phyloP scores from a whole-genome alignment of 2,113 vertebrate species.

The Grallaria varia region DNA sequence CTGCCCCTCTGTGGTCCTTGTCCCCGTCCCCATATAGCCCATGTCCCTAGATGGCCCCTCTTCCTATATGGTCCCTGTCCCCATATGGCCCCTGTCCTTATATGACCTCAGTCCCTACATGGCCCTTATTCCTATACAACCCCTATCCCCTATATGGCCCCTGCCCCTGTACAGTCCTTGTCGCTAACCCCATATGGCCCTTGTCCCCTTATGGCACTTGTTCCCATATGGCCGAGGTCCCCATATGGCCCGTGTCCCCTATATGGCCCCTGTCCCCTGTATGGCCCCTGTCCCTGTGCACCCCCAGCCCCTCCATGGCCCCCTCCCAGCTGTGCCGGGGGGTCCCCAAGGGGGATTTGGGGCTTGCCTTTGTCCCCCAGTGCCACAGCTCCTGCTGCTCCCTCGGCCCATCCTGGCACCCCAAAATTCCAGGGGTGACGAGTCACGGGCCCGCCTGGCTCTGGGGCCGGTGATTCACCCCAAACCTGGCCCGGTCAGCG shows the following conservation, averaged over 20 bases:
- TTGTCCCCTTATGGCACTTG: no score
- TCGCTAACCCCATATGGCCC: not conserved
- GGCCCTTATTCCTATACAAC: not conserved
- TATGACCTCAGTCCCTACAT: not conserved
- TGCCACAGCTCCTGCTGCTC: not conserved
- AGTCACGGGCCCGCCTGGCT: slow-evolving; percentile 46
- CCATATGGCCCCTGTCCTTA: not conserved
- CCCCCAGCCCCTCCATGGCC: not conserved
- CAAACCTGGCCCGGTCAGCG: not conserved
- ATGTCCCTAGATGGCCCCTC: no score
- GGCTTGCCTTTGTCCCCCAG: not conserved
- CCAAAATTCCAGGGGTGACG: not conserved
- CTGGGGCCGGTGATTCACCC: slow-evolving; percentile 16
- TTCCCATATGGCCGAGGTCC: not conserved
- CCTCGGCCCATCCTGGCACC: not conserved
- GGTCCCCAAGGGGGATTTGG: accelerated
- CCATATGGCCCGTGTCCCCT: no score
- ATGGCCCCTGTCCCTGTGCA: not conserved
- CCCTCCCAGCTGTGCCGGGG: accelerated
- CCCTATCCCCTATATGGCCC: not conserved
- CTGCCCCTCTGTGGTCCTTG: no score
- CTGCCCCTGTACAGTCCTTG: no score
- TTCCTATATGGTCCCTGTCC: not conserved
- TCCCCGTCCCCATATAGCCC: not conserved
- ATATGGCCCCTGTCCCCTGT: no score